Evolutionary conservation across 2,113 vertebrate genomes (phyloP).

Genomic region (Hemiscyllium ocellatum): DNA sequence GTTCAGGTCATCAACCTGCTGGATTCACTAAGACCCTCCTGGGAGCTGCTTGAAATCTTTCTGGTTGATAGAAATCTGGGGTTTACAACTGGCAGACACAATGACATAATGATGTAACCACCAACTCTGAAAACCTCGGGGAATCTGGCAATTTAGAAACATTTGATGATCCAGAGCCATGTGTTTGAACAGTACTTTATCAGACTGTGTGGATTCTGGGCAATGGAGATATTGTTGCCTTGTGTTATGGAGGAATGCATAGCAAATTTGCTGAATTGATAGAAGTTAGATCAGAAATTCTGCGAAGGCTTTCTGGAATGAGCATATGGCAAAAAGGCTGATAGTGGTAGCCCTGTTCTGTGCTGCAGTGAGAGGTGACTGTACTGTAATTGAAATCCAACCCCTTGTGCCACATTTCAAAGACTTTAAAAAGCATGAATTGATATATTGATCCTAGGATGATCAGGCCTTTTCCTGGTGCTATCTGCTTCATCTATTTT

Average conservation of each 20-base stretch:
- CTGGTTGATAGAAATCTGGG: neutral
- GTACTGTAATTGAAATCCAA: neutral
- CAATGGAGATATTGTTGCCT: neutral
- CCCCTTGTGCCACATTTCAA: neutral
- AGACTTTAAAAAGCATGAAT: neutral
- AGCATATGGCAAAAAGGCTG: neutral
- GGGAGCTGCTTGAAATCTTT: neutral
- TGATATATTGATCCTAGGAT: neutral
- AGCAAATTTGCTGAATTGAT: neutral
- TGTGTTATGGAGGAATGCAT: neutral
- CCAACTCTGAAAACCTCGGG: neutral
- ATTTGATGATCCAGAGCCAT: neutral
- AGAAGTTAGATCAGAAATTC: neutral
- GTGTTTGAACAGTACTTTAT: neutral
- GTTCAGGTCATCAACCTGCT: neutral
- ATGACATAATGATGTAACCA: neutral
- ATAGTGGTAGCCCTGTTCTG: neutral
- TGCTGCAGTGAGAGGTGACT: neutral
- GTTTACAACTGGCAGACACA: neutral
- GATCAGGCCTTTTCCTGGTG: neutral
- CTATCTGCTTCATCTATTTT: neutral
- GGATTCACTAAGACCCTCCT: neutral
- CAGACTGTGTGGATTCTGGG: neutral
- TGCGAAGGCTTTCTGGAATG: neutral
- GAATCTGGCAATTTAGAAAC: neutral